Evolutionary conservation across 2,888 invertebrate genomes (phyloP).

Genomic region (Tipula vernalis): DNA sequence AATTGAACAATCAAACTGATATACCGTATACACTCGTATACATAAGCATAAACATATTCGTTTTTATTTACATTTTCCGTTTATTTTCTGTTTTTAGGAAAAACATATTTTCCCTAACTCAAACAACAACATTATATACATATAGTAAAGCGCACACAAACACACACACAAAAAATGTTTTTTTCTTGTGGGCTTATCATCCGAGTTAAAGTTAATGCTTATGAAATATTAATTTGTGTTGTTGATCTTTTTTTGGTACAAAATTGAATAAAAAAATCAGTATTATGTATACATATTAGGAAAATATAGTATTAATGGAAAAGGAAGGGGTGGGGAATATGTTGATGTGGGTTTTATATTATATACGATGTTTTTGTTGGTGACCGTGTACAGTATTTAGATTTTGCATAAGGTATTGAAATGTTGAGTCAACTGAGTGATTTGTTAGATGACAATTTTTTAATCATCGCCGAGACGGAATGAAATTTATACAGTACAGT

Average conservation of each 20-base stretch:
- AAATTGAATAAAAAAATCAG: background rate
- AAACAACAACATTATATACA: background rate
- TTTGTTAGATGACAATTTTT: background rate
- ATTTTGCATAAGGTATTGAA: background rate
- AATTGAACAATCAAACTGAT: background rate
- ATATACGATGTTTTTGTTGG: no score
- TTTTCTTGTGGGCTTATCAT: background rate
- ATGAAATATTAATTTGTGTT: constrained; percentile 4
- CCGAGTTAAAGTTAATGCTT: background rate
- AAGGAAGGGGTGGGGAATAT: background rate
- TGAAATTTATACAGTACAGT: no score
- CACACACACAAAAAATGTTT: background rate
- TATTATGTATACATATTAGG: background rate
- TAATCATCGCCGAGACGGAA: no score
- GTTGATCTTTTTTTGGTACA: background rate
- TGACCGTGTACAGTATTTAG: no score
- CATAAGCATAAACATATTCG: background rate
- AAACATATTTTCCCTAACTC: background rate
- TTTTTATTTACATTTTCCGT: background rate
- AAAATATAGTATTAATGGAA: background rate
- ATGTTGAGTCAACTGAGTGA: background rate
- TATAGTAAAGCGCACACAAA: no score
- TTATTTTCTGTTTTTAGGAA: background rate
- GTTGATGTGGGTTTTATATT: background rate
- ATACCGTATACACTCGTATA: background rate